Conservation (phyloP, 1,140 invertebrate species). For the Arion vulgaris region DNA sequence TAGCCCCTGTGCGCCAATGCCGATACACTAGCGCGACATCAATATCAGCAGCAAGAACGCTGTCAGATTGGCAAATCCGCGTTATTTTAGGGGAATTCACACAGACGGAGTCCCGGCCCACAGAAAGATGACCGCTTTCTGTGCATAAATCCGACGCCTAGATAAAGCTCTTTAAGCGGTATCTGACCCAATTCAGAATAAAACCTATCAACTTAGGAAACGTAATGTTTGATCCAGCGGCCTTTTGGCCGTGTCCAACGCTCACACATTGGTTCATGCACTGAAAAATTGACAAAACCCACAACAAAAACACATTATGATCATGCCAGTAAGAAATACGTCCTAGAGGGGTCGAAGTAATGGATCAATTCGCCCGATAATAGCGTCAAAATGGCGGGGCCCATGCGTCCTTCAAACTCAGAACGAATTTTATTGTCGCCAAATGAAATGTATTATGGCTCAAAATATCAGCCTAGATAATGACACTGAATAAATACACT, state of each 20-base stretch:
- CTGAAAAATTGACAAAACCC: slow-evolving; percentile 62
- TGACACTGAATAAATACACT: not conserved
- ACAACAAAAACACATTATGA: slow-evolving; percentile 72
- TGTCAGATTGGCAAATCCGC: slow-evolving; percentile 65
- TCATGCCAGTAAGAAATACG: slow-evolving; percentile 65
- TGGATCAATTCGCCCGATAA: slow-evolving; percentile 56
- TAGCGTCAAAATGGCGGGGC: slow-evolving; percentile 68
- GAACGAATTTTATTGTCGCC: not conserved
- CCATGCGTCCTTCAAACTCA: slow-evolving; percentile 35
- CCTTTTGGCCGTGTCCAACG: slow-evolving; percentile 36
- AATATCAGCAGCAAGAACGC: slow-evolving; percentile 57
- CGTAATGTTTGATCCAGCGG: slow-evolving; percentile 21
- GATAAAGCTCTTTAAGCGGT: not conserved
- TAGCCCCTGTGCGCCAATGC: slow-evolving; percentile 27
- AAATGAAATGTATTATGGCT: not conserved
- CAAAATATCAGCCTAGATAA: not conserved
- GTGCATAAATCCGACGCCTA: slow-evolving; percentile 42
- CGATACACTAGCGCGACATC: slow-evolving; percentile 57
- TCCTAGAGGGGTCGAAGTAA: slow-evolving; percentile 63
- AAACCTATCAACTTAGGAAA: not conserved
- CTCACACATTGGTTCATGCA: slow-evolving; percentile 39
- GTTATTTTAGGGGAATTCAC: slow-evolving; percentile 64
- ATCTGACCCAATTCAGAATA: not conserved
- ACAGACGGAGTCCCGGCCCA: slow-evolving; percentile 44
- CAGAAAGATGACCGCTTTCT: slow-evolving; percentile 54